These are phyloP conservation scores for Lacanobia wlatinum DNA, from an alignment of 2,888 invertebrate species.

Conservation along the genomic window DNA sequence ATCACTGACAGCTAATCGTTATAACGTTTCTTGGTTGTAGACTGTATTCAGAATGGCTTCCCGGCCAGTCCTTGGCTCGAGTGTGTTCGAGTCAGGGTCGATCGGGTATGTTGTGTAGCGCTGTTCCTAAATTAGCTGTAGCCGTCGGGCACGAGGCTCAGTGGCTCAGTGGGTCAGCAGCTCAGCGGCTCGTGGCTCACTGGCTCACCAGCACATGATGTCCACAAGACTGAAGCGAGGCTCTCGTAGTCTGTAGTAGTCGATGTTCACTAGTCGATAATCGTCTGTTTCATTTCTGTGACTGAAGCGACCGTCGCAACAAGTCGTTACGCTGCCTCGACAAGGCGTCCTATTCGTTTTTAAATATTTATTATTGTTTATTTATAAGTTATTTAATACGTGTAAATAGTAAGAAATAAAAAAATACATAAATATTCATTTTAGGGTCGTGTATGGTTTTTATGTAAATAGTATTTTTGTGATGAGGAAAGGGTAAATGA, in stretches of 20 bases:
- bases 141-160: constrained; percentile 15
- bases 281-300: constrained; percentile 53
- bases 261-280: constrained; percentile 59
- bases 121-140: constrained; percentile 49
- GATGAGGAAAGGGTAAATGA: constrained; percentile 86
- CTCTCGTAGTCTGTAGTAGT: constrained; percentile 40
- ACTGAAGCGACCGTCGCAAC: constrained; percentile 63
- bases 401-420: constrained; percentile 87
- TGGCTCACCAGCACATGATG: constrained; percentile 29
- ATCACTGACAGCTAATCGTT: constrained; percentile 6
- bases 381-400: constrained; percentile 88
- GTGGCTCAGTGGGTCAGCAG: neutral
- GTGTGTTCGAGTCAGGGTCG: neutral
- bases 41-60: constrained; percentile 26
- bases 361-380: constrained; percentile 88
- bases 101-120: constrained; percentile 37
- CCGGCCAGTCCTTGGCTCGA: neutral
- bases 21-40: constrained; percentile 22
- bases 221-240: constrained; percentile 61
- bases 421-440: constrained; percentile 83
- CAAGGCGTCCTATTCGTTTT: constrained; percentile 82
- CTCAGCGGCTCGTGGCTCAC: neutral
- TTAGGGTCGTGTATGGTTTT: constrained; percentile 82
- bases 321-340: constrained; percentile 59
- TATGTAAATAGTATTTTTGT: constrained; percentile 88